Evolutionary conservation across 1,140 invertebrate species (phyloP).

Genomic region (Contarinia nasturtii): DNA sequence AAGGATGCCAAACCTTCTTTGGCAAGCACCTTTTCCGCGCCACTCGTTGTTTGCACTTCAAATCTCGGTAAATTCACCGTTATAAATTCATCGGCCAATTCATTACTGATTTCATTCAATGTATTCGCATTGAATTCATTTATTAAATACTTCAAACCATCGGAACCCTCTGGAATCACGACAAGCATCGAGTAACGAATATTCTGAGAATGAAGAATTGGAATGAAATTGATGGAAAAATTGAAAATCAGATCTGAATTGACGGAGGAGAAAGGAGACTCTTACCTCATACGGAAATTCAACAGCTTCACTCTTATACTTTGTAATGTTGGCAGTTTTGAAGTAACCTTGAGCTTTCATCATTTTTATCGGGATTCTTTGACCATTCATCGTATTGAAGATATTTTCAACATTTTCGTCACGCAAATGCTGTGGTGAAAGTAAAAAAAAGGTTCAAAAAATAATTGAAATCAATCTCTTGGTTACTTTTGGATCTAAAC

Average conservation of each 20-base stretch:
- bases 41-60: conserved; percentile 18
- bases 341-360: conserved; percentile 32
- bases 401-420: conserved; percentile 22
- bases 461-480: too few relatives aligned
- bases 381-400: conserved; percentile 33
- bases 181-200: conserved; percentile 31
- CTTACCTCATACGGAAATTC: conserved; percentile 34
- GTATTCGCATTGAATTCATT: conserved; percentile 12
- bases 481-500: too few relatives aligned
- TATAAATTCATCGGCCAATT: neutral
- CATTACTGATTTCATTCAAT: neutral
- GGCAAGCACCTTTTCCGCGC: conserved; percentile 17
- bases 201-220: conserved; percentile 20
- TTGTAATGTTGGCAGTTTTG: conserved; percentile 27
- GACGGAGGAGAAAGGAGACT: too few relatives aligned
- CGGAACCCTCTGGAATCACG: conserved; percentile 29
- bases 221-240: too few relatives aligned
- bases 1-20: conserved; percentile 25
- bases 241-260: too few relatives aligned
- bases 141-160: conserved; percentile 27
- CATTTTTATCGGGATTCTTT: conserved; percentile 31
- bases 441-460: too few relatives aligned
- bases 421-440: conserved; percentile 6
- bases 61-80: conserved; percentile 15
- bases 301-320: conserved; percentile 32